phyloP scores from a whole-genome alignment of 1,140 invertebrate species.

The Apis mellifera region Amel_HAv3.1 CM009942.2:951001-951500 shows the following conservation, averaged over 20 bases:
- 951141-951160: not conserved
- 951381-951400: conserved; percentile 53
- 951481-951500: conserved; percentile 46
- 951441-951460: conserved; percentile 24
- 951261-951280: not conserved
- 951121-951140: not conserved
- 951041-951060: no score
- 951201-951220: conserved; percentile 50
- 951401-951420: conserved; percentile 66
- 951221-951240: no score
- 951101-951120: not conserved
- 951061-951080: no score
- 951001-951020: no score
- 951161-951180: conserved; percentile 16
- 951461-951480: conserved; percentile 62
- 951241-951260: conserved; percentile 39
- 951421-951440: conserved; percentile 52
- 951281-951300: conserved; percentile 8
- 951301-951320: conserved; percentile 43
- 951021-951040: no score
- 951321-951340: conserved; percentile 52
- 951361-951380: conserved; percentile 53
- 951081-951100: not conserved
- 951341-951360: conserved; percentile 58
- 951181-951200: conserved; percentile 48